Percentiles rank a stretch among this genome's conserved stretches.
phyloP scores from a whole-genome alignment of 1,140 invertebrate species.

The Penaeus indicus region DNA sequence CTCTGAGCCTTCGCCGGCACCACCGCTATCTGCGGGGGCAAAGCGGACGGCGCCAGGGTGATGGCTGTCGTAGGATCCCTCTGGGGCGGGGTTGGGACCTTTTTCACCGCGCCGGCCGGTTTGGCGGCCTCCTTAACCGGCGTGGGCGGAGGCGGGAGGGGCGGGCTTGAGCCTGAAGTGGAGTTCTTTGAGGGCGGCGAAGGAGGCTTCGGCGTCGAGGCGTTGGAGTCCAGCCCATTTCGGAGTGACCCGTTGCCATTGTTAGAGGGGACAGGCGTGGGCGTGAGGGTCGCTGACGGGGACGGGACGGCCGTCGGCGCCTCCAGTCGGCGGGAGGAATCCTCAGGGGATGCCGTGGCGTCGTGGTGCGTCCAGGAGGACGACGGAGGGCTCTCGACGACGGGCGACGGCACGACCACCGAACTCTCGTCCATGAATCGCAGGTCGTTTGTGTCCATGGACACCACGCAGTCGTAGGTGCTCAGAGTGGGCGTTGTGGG shows the following conservation, averaged over 20 bases:
- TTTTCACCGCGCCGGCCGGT: neutral
- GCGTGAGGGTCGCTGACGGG: constrained; percentile 45
- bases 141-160: constrained; percentile 65
- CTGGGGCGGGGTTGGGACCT: constrained; percentile 14
- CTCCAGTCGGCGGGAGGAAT: constrained; percentile 7
- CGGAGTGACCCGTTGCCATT: constrained; percentile 41
- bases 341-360: constrained; percentile 33
- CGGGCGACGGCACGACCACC: constrained; percentile 72
- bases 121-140: neutral
- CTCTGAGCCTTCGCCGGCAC: constrained; percentile 24
- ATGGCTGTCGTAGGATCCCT: constrained; percentile 46
- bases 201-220: neutral
- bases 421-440: constrained; percentile 93
- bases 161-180: constrained; percentile 29
- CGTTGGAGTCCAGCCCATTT: constrained; percentile 20
- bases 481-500: neutral
- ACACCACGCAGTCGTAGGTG: constrained; percentile 37
- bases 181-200: neutral
- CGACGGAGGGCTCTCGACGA: constrained; percentile 67
- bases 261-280: constrained; percentile 49
- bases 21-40: neutral
- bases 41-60: constrained; percentile 64
- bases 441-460: constrained; percentile 83
- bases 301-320: neutral
- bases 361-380: constrained; percentile 53